Evolutionary conservation across 2,888 invertebrate species (phyloP).

Genomic region (Temnothorax rugatulus): DNA sequence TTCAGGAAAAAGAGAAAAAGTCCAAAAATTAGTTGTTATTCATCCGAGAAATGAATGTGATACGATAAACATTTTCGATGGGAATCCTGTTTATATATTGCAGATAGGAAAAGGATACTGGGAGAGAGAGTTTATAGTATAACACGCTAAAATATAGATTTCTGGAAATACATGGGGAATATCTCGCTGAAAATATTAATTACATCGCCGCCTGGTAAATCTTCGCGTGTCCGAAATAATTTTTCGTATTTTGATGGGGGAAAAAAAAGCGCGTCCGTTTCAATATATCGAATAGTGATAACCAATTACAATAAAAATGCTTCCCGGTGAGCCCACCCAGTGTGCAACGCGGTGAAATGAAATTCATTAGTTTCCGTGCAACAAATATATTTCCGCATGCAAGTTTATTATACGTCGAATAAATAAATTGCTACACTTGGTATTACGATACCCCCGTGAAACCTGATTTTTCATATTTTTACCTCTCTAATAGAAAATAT

Average conservation of each 20-base stretch:
- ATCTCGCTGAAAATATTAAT: conserved; percentile 41
- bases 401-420: conserved; percentile 33
- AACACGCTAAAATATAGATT: neutral
- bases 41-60: neutral
- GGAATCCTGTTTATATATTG: neutral
- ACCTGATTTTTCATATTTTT: conserved; percentile 15
- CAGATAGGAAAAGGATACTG: conserved; percentile 15
- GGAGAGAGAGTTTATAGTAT: conserved; percentile 4
- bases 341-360: conserved; percentile 5
- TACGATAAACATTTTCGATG: conserved; percentile 24
- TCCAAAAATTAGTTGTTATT: conserved; percentile 33
- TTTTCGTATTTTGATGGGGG: conserved; percentile 5
- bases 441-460: conserved; percentile 6
- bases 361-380: conserved; percentile 51
- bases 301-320: conserved; percentile 47
- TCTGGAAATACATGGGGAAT: conserved; percentile 19
- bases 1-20: neutral
- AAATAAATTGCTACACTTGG: conserved; percentile 35
- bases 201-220: conserved; percentile 31
- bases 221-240: conserved; percentile 21
- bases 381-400: conserved; percentile 31
- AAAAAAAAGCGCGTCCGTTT: conserved; percentile 32
- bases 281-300: conserved; percentile 50
- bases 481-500: neutral
- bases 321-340: conserved; percentile 1